Evolutionary conservation across 1,140 invertebrate species (phyloP).

Genomic region (Solenopsis invicta): DNA sequence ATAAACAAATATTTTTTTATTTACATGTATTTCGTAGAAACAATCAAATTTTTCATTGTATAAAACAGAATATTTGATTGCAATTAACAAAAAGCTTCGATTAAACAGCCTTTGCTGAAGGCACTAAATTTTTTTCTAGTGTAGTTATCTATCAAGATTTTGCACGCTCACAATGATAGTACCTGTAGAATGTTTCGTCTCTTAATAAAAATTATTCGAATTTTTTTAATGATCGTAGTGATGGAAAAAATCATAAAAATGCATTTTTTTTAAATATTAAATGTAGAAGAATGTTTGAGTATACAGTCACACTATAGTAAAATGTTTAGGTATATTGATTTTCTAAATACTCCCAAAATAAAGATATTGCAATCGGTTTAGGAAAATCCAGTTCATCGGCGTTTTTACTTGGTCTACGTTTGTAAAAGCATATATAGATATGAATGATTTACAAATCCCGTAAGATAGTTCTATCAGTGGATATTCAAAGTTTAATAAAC

Average conservation of each 20-base stretch:
- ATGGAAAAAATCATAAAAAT: not conserved
- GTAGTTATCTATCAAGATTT: not conserved
- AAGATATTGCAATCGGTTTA: slow-evolving; percentile 39
- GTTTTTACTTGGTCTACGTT: too few relatives aligned
- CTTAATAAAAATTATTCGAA: not conserved
- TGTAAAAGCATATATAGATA: slow-evolving; percentile 21
- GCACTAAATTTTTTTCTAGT: too few relatives aligned
- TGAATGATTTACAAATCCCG: slow-evolving; percentile 70
- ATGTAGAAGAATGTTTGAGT: not conserved
- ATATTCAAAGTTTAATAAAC: slow-evolving; percentile 41
- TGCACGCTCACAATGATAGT: not conserved
- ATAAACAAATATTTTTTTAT: too few relatives aligned
- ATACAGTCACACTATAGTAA: too few relatives aligned
- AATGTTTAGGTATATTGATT: not conserved
- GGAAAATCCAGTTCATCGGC: too few relatives aligned
- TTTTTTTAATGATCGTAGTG: not conserved
- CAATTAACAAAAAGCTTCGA: too few relatives aligned
- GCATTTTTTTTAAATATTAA: not conserved
- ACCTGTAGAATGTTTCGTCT: not conserved
- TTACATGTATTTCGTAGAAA: too few relatives aligned
- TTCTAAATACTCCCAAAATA: not conserved
- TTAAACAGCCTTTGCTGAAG: too few relatives aligned
- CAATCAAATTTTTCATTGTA: too few relatives aligned
- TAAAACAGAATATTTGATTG: too few relatives aligned
- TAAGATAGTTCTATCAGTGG: not conserved